Evolutionary conservation across 1,140 invertebrate genomes (phyloP).

Genomic region (Sinella curviseta): DNA sequence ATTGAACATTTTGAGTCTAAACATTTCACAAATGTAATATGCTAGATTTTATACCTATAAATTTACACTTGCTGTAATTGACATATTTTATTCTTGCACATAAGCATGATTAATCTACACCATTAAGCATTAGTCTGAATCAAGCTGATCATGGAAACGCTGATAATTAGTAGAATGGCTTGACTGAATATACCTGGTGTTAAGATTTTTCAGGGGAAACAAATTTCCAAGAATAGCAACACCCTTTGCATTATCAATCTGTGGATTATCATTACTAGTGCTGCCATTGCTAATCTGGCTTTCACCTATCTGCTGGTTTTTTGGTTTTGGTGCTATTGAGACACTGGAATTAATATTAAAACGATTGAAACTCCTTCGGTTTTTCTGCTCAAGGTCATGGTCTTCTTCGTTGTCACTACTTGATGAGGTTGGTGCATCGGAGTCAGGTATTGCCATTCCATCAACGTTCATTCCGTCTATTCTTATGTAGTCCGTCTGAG

Average conservation of each 20-base stretch:
- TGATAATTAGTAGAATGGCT: constrained; percentile 29
- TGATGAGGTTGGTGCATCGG: no score
- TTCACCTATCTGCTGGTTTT: not conserved
- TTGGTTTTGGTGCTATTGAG: no score
- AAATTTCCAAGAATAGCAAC: not conserved
- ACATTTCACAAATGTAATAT: no score
- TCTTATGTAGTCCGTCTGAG: not conserved
- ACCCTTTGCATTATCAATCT: not conserved
- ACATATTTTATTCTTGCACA: no score
- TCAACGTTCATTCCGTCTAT: not conserved
- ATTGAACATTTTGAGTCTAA: no score
- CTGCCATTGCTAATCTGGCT: not conserved
- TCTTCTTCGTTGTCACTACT: not conserved
- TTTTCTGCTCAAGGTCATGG: not conserved
- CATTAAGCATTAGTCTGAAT: constrained; percentile 48
- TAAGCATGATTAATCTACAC: no score
- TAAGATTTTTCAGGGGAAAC: not conserved
- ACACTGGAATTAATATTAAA: no score
- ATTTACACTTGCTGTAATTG: no score
- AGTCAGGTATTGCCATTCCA: no score
- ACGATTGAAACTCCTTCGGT: no score
- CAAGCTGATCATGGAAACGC: constrained; percentile 45
- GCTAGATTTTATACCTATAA: no score
- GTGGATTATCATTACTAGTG: not conserved
- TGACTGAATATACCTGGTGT: not conserved